These are phyloP conservation scores for Cetoscarus ocellatus DNA, from an alignment of 2,797 vertebrate species.

Conservation along the genomic window DNA sequence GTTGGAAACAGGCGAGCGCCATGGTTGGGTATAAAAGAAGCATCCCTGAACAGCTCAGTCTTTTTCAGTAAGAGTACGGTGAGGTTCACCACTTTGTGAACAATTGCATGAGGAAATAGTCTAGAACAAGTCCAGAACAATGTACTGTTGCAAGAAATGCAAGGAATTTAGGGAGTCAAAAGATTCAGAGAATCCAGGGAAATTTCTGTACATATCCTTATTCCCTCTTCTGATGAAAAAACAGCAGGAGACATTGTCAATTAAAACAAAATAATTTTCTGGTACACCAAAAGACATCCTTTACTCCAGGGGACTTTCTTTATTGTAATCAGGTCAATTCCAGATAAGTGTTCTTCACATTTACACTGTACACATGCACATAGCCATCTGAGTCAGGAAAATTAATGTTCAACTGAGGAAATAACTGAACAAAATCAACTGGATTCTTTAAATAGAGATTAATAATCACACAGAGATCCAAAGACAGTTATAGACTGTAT, in stretches of 20 bases:
- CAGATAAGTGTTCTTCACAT: slow-evolving; percentile 63
- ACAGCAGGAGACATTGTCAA: background rate
- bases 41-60: too few relatives aligned
- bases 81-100: too few relatives aligned
- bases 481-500: slow-evolving; percentile 25
- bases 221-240: background rate
- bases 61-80: too few relatives aligned
- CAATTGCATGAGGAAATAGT: too few relatives aligned
- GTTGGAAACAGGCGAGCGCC: too few relatives aligned
- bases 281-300: background rate
- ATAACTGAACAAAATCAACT: slow-evolving; percentile 23
- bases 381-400: slow-evolving; percentile 34
- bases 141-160: too few relatives aligned
- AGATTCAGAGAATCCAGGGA: too few relatives aligned
- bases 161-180: too few relatives aligned
- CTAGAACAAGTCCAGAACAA: too few relatives aligned
- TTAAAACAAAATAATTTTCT: background rate
- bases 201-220: too few relatives aligned
- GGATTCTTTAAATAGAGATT: slow-evolving; percentile 29
- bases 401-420: slow-evolving; percentile 26
- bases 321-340: slow-evolving; percentile 67
- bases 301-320: slow-evolving; percentile 36
- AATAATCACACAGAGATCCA: slow-evolving; percentile 24
- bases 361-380: slow-evolving; percentile 75
- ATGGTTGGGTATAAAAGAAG: too few relatives aligned